These are phyloP conservation scores for Dryocosmus kuriphilus DNA, from an alignment of 2,888 invertebrate species.

Conservation along the genomic window DNA sequence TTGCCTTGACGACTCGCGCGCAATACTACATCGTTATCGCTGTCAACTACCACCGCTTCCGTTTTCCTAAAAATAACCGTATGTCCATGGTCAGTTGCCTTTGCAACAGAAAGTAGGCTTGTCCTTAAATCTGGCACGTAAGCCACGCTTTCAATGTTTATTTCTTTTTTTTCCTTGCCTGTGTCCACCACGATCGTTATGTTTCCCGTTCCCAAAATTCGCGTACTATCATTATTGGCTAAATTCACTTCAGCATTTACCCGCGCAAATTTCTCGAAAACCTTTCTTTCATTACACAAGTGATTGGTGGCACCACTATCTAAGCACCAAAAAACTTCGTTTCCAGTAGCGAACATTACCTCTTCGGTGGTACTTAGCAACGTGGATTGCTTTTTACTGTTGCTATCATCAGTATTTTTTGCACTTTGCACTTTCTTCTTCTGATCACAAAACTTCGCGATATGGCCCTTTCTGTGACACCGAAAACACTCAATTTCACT, in stretches of 20 bases:
- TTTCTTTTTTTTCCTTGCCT: conserved; percentile 15
- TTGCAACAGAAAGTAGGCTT: conserved; percentile 47
- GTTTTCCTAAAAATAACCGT: conserved; percentile 42
- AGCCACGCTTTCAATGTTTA: conserved; percentile 45
- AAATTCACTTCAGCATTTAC: conserved; percentile 43
- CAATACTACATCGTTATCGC: conserved; percentile 32
- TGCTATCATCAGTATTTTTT: not conserved
- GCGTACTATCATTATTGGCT: conserved; percentile 44
- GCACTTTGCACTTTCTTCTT: not conserved
- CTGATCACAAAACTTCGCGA: not conserved
- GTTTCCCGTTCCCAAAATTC: conserved; percentile 47
- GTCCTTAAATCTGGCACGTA: conserved; percentile 50
- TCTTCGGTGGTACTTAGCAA: not conserved
- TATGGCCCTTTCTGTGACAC: too few species aligned
- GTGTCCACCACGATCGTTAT: conserved; percentile 33
- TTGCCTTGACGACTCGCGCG: conserved; percentile 39
- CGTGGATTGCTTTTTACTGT: not conserved
- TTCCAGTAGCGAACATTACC: too few species aligned
- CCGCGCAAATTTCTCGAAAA: too few species aligned
- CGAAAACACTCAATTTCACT: too few species aligned
- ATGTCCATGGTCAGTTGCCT: too few species aligned
- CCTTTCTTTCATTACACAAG: conserved; percentile 42
- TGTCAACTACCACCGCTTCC: conserved; percentile 37
- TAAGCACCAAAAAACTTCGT: conserved; percentile 44
- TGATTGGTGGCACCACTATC: conserved; percentile 50